Evolutionary conservation across 2,797 vertebrate genomes (phyloP), one percentile per base, ranked within the genome.

Genomic region (Linurgus olivaceus): DNA sequence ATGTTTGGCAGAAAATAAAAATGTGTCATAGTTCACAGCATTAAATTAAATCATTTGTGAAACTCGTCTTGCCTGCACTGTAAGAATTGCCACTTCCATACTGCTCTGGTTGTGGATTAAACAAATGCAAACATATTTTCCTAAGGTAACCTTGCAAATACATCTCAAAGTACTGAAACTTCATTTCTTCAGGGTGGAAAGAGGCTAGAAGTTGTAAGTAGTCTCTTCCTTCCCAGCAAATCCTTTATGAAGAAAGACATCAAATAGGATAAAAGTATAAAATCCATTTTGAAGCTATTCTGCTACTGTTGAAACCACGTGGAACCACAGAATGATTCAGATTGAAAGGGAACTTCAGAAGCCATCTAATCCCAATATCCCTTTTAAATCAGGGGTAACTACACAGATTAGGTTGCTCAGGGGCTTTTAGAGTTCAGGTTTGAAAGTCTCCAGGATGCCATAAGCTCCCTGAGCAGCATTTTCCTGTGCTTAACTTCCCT

Each of bases 31-130:
- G 28, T 84, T 86, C 31, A 48, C 28, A 88, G 50, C 9, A 26
- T 65, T 29, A 48, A 54, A 73, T 42, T 47, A 33, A 24, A 24
- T 38, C 5, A 17, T 37, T 82, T 68, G 62, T 75, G 51, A 38
- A 78, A 51, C 31, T 57, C 0, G 0, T 63, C 63, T 71, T 70
- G 18, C 35, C 28, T 71, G 37, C 6, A 3, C 21, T 57, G 0
- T 28, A 50, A 48, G 10, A 55, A 31, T 47, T 92, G 29, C 10
- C 3, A 14, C 31, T 58, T 88, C 25, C 50, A 19, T 45, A n/a
- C 35, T 55, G 7, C 40, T 71, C 37, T 80, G n/a, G 50, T 23
- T 37, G 13, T 57, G 45, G 57, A 50, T 72, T 88, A 52, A 88
- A 47, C 18, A 73, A 67, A 55, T 52, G 3, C 37, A 77, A 80